Percentiles rank a stretch among this genome's conserved stretches.
These are phyloP conservation scores for Oryctes rhinoceros DNA, from an alignment of 1,140 invertebrate species.

Conservation along the genomic window DNA sequence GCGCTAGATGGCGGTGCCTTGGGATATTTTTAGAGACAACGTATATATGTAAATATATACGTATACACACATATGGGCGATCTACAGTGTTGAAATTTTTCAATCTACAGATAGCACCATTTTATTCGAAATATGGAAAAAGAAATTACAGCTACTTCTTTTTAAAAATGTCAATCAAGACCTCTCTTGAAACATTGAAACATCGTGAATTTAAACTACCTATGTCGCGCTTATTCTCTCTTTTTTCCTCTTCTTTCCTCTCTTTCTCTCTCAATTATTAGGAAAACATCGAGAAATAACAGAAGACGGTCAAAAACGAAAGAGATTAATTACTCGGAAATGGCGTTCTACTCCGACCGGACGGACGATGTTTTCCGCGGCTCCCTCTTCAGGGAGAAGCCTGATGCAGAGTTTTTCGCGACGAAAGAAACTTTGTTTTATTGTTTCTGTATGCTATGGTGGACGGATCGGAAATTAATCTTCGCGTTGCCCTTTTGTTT, in stretches of 20 bases:
- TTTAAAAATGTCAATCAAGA: too few relatives aligned
- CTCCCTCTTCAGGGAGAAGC: background rate
- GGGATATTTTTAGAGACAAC: too few relatives aligned
- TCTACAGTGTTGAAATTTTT: too few relatives aligned
- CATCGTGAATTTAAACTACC: too few relatives aligned
- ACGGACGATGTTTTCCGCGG: background rate
- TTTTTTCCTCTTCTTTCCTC: background rate
- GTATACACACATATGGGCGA: too few relatives aligned
- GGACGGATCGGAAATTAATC: background rate
- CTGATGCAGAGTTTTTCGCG: background rate
- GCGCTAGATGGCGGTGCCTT: too few relatives aligned
- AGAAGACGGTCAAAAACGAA: background rate
- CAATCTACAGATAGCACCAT: too few relatives aligned
- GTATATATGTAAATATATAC: too few relatives aligned
- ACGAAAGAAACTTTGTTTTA: background rate
- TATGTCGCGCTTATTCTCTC: too few relatives aligned
- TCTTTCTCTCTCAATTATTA: background rate
- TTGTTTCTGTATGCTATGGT: background rate
- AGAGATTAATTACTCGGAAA: conserved; percentile 1
- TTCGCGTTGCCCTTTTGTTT: background rate
- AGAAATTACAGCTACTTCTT: too few relatives aligned
- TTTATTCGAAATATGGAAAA: too few relatives aligned
- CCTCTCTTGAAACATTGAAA: too few relatives aligned
- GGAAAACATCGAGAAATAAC: background rate
- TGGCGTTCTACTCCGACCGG: background rate